Conservation (phyloP, 2,113 vertebrate species). For the Arothron firmamentum region DNA sequence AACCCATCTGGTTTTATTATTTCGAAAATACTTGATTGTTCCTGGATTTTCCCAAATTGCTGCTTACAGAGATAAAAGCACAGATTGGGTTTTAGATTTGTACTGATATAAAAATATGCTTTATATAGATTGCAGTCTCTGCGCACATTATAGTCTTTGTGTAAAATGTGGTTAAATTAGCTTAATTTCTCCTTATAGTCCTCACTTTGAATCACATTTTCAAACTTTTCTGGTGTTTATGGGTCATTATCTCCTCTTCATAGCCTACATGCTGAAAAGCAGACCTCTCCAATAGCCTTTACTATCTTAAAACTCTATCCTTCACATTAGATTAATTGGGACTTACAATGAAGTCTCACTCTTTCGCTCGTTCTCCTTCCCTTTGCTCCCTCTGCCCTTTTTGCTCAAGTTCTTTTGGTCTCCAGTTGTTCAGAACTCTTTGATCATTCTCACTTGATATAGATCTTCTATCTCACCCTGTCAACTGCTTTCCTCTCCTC, state of each 20-base stretch:
- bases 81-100: background rate
- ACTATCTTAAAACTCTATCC: constrained; percentile 34
- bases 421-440: constrained; percentile 36
- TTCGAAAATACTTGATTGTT: constrained; percentile 15
- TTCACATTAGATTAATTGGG: constrained; percentile 36
- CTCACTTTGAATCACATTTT: background rate
- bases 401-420: constrained; percentile 32
- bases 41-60: constrained; percentile 10
- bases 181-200: constrained; percentile 6
- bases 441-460: constrained; percentile 48
- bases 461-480: constrained; percentile 40
- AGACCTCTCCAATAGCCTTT: too few relatives aligned
- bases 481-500: constrained; percentile 28
- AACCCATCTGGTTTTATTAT: constrained; percentile 19
- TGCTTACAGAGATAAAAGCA: constrained; percentile 8
- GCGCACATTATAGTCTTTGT: constrained; percentile 12
- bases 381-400: constrained; percentile 35
- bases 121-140: constrained; percentile 19
- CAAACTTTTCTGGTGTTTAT: constrained; percentile 31
- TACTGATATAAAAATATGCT: constrained; percentile 15
- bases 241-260: constrained; percentile 17
- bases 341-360: constrained; percentile 48
- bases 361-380: constrained; percentile 25
- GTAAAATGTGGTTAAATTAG: constrained; percentile 21
- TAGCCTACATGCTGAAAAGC: too few relatives aligned